Evolutionary conservation across 1,140 invertebrate genomes (phyloP).

Genomic region (Drosophila simulans): DNA sequence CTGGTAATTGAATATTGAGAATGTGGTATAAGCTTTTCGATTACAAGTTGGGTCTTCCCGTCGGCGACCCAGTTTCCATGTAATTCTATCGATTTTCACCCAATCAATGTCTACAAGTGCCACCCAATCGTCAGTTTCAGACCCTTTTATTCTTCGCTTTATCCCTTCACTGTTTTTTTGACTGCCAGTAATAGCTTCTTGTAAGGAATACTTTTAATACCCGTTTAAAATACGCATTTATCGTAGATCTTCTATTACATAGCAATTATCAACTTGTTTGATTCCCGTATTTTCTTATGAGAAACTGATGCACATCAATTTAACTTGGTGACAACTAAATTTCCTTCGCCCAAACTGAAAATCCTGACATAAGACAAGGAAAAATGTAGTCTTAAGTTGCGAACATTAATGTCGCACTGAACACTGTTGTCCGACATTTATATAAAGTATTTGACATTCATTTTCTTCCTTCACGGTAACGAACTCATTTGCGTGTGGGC

Average conservation of each 20-base stretch:
- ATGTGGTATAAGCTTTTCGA: slow-evolving; percentile 35
- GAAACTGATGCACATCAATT: slow-evolving; percentile 10
- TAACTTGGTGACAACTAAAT: slow-evolving; percentile 40
- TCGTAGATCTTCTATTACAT: no score
- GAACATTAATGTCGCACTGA: slow-evolving; percentile 36
- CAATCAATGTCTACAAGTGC: slow-evolving; percentile 43
- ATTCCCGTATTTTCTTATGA: background rate
- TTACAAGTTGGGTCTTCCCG: slow-evolving; percentile 15
- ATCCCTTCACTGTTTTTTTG: slow-evolving; percentile 35
- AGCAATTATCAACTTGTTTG: no score
- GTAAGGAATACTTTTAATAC: background rate
- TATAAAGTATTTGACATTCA: slow-evolving; percentile 39
- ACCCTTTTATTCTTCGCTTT: slow-evolving; percentile 30
- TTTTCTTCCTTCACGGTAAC: slow-evolving; percentile 5
- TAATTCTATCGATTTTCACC: slow-evolving; percentile 37
- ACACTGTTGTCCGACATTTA: slow-evolving; percentile 21
- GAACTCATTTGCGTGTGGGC: slow-evolving; percentile 45
- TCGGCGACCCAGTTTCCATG: slow-evolving; percentile 33
- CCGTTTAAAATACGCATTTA: slow-evolving; percentile 14
- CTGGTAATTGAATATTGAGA: slow-evolving; percentile 49
- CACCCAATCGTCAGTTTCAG: slow-evolving; percentile 33
- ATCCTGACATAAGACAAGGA: slow-evolving; percentile 1
- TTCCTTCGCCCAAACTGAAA: slow-evolving; percentile 3
- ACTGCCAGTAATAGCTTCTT: slow-evolving; percentile 32
- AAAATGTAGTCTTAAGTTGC: slow-evolving; percentile 28